Evolutionary conservation across 2,797 vertebrate species (phyloP), one percentile per base, ranked within the genome.

Genomic region (Bucorvus abyssinicus): DNA sequence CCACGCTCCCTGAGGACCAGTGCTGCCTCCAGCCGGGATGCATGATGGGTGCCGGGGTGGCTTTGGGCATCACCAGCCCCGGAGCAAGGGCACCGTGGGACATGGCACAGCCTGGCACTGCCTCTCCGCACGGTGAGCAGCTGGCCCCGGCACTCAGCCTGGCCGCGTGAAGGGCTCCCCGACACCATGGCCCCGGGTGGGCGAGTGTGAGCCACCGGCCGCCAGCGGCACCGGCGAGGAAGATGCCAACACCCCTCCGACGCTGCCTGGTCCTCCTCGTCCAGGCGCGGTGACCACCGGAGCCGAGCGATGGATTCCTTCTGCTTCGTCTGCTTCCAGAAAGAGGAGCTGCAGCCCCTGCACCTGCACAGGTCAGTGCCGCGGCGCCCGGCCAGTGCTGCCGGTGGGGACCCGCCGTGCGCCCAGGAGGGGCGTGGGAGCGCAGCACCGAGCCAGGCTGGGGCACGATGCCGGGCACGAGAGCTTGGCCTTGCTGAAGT

Each of bases 261-360:
- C 40, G 0, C 90, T 95, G 85, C 93, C 90, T 1, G 71, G 84
- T 93, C 95, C 63, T 93, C 93, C 47, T 91, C 32, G 0, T 75
- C 94, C 23, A 84, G 96, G 95, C 45, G 55, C 64, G 19, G 93
- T 3, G 36, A 83, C 92, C 91, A 52, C 53, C 16, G 38, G 47
- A 44, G 73, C 1, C 11, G 49, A 50, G 95, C 96, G 3, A 97
- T 98, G 92, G 97, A 98, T 80, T 97, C 98, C 61, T 98, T 98
- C 97, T 98, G 98, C 96, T 97, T 98, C 47, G 38, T 98, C 92
- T 98, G 98, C 95, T 98, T 98, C 93, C 98, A 97, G 86, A 97
- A 94, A 93, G 97, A 98, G 86, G 97, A 98, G 79, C 95, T 98
- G 78, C 97, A 98, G 93, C 97, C 97, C 47, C 96, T 98, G 93